A percentile compares a stretch with the other conserved stretches of the same genome.
phyloP scores from a whole-genome alignment of 2,888 invertebrate species.

The Melitaea athalia region DNA sequence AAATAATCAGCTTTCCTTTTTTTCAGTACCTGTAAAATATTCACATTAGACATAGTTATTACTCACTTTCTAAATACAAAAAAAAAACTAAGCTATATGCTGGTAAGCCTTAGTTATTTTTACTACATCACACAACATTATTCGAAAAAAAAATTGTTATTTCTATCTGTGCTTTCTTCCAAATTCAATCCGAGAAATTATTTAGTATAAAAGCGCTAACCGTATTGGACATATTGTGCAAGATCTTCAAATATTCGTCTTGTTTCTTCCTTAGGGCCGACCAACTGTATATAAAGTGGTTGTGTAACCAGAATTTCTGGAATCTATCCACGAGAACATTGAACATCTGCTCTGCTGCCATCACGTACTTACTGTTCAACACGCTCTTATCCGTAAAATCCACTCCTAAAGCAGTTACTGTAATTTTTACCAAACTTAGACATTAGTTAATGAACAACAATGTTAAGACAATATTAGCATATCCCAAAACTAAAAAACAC shows the following conservation, averaged over 20 bases:
- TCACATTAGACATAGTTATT: neutral
- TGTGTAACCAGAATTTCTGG: constrained; percentile 65
- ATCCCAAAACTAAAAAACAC: too few relatives aligned
- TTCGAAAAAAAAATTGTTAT: neutral
- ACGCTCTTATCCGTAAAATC: constrained; percentile 58
- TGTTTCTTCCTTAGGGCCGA: constrained; percentile 59
- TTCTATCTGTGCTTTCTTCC: neutral
- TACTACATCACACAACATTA: too few relatives aligned
- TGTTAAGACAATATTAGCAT: too few relatives aligned
- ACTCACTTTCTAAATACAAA: neutral
- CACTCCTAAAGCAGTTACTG: constrained; percentile 67
- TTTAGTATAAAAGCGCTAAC: constrained; percentile 42
- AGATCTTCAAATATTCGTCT: constrained; percentile 56
- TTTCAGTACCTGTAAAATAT: constrained; percentile 54
- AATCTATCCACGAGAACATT: constrained; percentile 62
- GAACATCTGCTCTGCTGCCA: constrained; percentile 59
- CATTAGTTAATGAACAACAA: too few relatives aligned
- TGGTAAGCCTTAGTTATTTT: neutral
- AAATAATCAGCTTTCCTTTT: constrained; percentile 54
- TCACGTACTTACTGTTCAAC: constrained; percentile 60
- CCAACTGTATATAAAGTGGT: constrained; percentile 53
- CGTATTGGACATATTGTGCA: constrained; percentile 64
- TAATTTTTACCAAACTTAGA: constrained; percentile 4
- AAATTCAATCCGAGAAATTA: neutral
- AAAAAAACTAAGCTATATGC: too few relatives aligned